Evolutionary conservation across 2,113 vertebrate species (phyloP).

Genomic region (Cervus canadensis): DNA sequence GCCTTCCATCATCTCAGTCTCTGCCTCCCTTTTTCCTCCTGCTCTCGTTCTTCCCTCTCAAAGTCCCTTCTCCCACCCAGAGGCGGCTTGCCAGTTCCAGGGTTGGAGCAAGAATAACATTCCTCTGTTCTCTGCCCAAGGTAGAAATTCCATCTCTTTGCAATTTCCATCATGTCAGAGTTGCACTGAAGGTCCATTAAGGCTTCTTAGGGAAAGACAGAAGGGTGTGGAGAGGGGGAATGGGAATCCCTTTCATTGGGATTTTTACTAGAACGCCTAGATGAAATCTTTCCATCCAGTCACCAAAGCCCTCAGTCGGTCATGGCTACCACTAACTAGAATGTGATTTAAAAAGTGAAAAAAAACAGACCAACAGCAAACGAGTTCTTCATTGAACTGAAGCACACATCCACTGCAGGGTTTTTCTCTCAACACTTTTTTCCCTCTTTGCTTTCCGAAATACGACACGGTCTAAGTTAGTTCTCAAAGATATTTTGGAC

Average conservation of each 20-base stretch:
- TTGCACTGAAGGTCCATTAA: slow-evolving; percentile 16
- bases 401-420: not conserved
- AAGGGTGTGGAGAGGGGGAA: slow-evolving; percentile 18
- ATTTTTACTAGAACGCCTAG: slow-evolving; percentile 14
- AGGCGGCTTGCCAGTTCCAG: not conserved
- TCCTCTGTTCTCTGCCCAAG: slow-evolving; percentile 36
- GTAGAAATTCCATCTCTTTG: slow-evolving; percentile 52
- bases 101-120: slow-evolving; percentile 45
- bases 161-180: slow-evolving; percentile 49
- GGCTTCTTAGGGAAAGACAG: not conserved
- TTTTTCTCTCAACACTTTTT: not conserved
- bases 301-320: slow-evolving; percentile 44
- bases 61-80: not conserved
- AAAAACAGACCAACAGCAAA: slow-evolving; percentile 26
- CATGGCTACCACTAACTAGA: not conserved
- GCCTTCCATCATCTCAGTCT: not conserved
- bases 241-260: slow-evolving; percentile 58
- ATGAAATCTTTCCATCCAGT: slow-evolving; percentile 68
- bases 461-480: slow-evolving; percentile 23
- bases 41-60: not conserved
- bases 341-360: not conserved
- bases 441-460: slow-evolving; percentile 47
- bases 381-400: slow-evolving; percentile 54
- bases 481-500: slow-evolving; percentile 22
- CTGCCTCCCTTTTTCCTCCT: not conserved